phyloP scores from a whole-genome alignment of 2,113 vertebrate genomes.

The Aphelocoma coerulescens region DNA sequence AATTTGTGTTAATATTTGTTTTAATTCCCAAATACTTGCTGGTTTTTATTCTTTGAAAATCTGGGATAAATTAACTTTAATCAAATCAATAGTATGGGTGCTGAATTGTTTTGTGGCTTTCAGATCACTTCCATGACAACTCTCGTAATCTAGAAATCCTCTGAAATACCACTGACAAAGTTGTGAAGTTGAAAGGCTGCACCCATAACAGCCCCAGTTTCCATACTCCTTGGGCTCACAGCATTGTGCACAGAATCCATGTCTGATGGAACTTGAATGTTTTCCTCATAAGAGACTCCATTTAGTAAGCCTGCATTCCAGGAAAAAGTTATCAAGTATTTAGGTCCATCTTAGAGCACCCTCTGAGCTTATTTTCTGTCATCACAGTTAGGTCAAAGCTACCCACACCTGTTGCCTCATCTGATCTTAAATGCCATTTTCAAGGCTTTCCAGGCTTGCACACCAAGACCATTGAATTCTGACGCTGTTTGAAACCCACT shows the following conservation, averaged over 20 bases:
- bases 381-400: neutral
- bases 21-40: neutral
- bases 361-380: neutral
- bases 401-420: neutral
- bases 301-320: neutral
- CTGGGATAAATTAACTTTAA: neutral
- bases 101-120: neutral
- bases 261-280: neutral
- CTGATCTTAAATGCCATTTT: neutral
- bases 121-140: neutral
- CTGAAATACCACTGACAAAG: neutral
- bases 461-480: neutral
- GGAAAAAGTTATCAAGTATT: neutral
- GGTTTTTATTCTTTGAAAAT: neutral
- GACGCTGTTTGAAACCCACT: neutral
- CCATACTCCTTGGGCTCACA: neutral
- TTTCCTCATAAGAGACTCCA: neutral
- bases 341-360: neutral
- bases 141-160: neutral
- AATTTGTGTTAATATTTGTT: neutral
- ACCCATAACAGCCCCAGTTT: neutral
- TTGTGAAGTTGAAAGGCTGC: neutral
- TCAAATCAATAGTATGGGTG: neutral
- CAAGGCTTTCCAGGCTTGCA: neutral
- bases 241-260: accelerated